Conservation (phyloP, 2,113 vertebrate species). For the Pelusios castaneus region DNA sequence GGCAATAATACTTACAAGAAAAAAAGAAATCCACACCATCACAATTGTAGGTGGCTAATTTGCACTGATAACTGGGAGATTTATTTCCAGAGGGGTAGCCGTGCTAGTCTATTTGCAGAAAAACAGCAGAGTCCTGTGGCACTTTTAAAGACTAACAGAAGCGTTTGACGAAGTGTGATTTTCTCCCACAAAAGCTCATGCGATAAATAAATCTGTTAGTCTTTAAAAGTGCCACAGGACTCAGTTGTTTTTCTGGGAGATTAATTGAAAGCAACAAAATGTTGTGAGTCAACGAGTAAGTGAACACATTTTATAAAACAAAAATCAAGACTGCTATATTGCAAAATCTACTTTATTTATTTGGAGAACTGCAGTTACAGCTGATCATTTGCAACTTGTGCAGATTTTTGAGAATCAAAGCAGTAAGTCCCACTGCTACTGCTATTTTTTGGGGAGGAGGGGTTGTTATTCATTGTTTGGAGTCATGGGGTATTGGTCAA, state of each 20-base stretch:
- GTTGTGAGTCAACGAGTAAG: background rate
- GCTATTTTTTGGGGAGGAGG: background rate
- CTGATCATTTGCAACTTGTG: background rate
- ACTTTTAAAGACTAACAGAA: no score
- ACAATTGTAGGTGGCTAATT: background rate
- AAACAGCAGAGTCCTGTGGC: no score
- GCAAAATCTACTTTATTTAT: background rate
- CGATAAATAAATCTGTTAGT: no score
- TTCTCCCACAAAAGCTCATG: no score
- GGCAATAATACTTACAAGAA: background rate
- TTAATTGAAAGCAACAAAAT: background rate
- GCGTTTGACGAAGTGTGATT: no score
- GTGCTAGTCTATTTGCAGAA: no score
- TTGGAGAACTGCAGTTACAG: background rate
- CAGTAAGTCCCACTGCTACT: background rate
- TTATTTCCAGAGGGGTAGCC: no score
- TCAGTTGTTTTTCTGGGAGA: no score
- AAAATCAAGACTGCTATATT: background rate
- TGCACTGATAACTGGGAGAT: background rate
- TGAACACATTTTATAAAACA: background rate
- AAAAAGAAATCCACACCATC: background rate
- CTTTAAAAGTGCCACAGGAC: no score
- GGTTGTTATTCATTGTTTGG: background rate
- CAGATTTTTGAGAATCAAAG: background rate
- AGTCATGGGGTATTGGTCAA: background rate